Base-by-base conservation (phyloP, 1,140 invertebrate genomes). In the Gonatopus flavifemur region DNA sequence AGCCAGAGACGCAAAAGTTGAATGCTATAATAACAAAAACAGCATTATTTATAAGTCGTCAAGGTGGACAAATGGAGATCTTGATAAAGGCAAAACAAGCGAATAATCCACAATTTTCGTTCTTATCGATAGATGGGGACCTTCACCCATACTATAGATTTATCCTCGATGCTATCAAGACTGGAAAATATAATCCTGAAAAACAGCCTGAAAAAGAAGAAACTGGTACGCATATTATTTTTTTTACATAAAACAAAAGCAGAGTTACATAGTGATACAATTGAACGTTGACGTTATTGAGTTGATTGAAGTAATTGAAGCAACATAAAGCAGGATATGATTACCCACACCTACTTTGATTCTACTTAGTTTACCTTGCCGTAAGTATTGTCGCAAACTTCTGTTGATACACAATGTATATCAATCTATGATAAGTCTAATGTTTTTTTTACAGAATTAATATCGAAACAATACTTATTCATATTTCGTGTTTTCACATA, bases 1-100 rank as follows among this genome's bases (percentile, higher is more conserved):
- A 98, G 93, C 96, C 96, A n/a, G 86, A 88, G 55, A 92, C 88
- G 5, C 84, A 89, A 63, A 98, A 98, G 69, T 83, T 91, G 57
- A 93, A 97, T 77, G 87, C 90, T 3, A 93, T 98, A 42, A 98
- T 99, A 66, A 93, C 96, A 69, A 98, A 96, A 78, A 99, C 97
- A 1, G 95, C 96, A 0, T 79, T 86, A 39, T 98, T 98, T 79
- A 93, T 99, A 54, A 88, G 90, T 50, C 81, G 84, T 33, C 95
- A 98, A 73, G 96, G 96, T 1, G 82, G 86, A 22, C 97, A 99
- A 80, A 98, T 98, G 95, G 96, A 99, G 80, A 97, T 99, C 43
- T 82, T 98, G 0, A 88, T 99, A 45, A 98, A 98, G 80, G 91
- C 94, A 7, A 98, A 98, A 76, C 97, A 99, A 74, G 83, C 90